Percentiles rank a stretch among this genome's conserved stretches.
These are phyloP conservation scores for Pandemis heparana DNA, from an alignment of 2,888 invertebrate species.

Conservation along the genomic window DNA sequence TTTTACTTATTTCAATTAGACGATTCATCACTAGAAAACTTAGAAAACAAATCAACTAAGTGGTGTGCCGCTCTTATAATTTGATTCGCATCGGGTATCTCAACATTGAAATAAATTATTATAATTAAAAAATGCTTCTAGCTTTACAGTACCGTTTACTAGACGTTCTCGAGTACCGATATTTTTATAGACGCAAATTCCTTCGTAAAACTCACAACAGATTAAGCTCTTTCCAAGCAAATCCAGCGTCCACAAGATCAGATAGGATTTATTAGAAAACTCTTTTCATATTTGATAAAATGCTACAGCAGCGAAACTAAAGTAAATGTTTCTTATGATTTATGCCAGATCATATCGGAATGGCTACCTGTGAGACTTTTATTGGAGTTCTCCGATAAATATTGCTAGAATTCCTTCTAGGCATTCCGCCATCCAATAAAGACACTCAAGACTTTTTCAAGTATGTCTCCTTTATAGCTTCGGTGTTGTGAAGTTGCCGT, in stretches of 20 bases:
- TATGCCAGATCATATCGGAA: slow-evolving; percentile 2
- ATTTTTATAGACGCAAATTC: background rate
- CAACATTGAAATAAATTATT: too few species aligned
- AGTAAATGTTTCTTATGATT: slow-evolving; percentile 1
- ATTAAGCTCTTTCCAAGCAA: background rate
- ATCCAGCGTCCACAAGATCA: background rate
- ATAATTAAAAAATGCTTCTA: too few species aligned
- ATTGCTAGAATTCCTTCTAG: slow-evolving; percentile 4
- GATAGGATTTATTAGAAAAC: background rate
- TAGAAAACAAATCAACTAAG: too few species aligned
- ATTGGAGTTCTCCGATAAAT: slow-evolving; percentile 6
- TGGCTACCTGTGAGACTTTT: slow-evolving; percentile 11
- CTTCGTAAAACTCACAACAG: too few species aligned
- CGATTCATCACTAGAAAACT: too few species aligned
- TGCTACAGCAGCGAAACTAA: background rate
- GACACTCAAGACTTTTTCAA: slow-evolving; percentile 7
- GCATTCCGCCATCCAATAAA: background rate
- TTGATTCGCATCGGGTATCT: too few species aligned
- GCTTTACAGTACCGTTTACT: too few species aligned
- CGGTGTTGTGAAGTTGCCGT: slow-evolving; percentile 3
- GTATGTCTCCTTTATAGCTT: background rate
- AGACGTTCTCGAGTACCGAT: background rate
- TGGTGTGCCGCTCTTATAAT: too few species aligned
- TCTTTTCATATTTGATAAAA: slow-evolving; percentile 1
- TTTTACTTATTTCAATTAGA: too few species aligned